Conservation (phyloP, 2,888 invertebrate species). For the Lochmaea crataegi region DNA sequence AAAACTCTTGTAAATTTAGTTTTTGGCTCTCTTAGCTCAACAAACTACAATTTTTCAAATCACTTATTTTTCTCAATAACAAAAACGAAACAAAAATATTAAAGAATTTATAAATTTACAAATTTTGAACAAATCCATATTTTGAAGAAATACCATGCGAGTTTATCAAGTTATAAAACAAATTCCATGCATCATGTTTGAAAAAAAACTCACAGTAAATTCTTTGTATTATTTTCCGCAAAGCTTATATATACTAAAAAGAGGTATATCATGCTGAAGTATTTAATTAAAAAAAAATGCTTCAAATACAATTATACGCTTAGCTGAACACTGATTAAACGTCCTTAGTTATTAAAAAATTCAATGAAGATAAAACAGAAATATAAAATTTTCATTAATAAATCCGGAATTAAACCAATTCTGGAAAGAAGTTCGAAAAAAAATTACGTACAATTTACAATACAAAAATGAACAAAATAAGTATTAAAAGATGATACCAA, state of each 20-base stretch:
- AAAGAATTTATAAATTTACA: neutral
- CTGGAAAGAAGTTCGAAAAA: neutral
- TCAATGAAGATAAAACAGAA: neutral
- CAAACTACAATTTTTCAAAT: too few relatives aligned
- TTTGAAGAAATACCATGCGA: neutral
- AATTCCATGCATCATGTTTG: neutral
- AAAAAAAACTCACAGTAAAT: neutral
- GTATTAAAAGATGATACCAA: too few relatives aligned
- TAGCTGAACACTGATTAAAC: neutral
- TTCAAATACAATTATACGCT: neutral
- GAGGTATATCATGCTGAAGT: neutral
- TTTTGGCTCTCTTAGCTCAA: too few relatives aligned
- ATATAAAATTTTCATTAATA: neutral
- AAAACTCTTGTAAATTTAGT: too few relatives aligned
- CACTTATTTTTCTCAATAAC: too few relatives aligned
- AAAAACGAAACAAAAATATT: too few relatives aligned
- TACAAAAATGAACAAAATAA: too few relatives aligned
- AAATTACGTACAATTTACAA: too few relatives aligned
- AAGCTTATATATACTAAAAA: neutral
- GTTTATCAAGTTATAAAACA: neutral
- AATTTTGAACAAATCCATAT: neutral
- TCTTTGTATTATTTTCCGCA: neutral
- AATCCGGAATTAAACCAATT: neutral
- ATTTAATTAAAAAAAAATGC: neutral
- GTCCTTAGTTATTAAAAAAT: neutral